Conservation (phyloP, 2,113 vertebrate species). For the Perognathus longimembris region DNA sequence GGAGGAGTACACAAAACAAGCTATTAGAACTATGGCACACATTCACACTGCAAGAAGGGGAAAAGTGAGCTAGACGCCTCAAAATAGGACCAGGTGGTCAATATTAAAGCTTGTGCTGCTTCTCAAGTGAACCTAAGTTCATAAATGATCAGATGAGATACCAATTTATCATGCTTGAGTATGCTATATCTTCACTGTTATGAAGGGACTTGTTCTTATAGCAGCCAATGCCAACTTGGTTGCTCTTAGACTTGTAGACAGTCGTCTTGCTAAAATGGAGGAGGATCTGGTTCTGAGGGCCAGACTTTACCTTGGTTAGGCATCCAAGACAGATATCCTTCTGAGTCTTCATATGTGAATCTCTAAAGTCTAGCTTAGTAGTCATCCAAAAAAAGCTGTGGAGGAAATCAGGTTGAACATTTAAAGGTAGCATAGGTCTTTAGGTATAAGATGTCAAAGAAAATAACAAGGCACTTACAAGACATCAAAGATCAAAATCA, state of each 20-base stretch:
- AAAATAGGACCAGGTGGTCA: neutral
- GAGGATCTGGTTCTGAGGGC: neutral
- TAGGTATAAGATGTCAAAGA: neutral
- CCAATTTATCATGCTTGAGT: neutral
- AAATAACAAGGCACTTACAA: neutral
- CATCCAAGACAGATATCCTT: neutral
- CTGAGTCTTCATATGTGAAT: neutral
- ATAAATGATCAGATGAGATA: neutral
- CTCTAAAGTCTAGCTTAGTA: neutral
- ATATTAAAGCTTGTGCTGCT: neutral
- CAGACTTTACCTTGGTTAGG: neutral
- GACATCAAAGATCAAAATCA: neutral
- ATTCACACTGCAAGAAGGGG: no score
- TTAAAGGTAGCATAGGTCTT: neutral
- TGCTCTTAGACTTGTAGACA: neutral
- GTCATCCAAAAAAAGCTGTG: neutral
- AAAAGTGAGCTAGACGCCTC: no score
- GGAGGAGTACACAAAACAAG: neutral
- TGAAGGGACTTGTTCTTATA: neutral
- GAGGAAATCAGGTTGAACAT: neutral
- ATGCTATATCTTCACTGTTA: neutral
- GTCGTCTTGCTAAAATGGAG: neutral
- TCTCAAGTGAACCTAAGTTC: slow-evolving; percentile 23
- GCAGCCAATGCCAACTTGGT: neutral
- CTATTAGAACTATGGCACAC: no score